Base-by-base conservation (phyloP, 1,140 invertebrate genomes). In the Caerostris extrusa region DNA sequence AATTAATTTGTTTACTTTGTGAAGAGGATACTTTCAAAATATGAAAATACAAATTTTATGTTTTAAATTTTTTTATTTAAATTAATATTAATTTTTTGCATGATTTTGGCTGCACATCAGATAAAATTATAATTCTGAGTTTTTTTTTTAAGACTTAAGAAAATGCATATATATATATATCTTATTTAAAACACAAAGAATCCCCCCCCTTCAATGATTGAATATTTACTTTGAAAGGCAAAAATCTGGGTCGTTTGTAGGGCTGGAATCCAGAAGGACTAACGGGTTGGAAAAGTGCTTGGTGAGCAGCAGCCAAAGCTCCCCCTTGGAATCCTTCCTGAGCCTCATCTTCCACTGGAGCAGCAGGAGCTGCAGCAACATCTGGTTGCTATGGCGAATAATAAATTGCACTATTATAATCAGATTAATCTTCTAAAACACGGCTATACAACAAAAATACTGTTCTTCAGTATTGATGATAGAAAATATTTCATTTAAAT, bases 171-270 rank as follows among this genome's bases (percentile, higher is more conserved):
- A 10, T 14, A 85, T 12, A 81, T 5, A 4, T 34, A 19, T 10
- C 10, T 34, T 81, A 17, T n/a, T 4, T 17, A 53, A 19, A 81
- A 90, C 7, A 34, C 34, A 34, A 34, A 34, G 34, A 34, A 34
- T 34, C 34, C 34, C 34, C 34, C 34, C 34, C 34, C 8, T 64
- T 7, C 3, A 67, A 12, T 67, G 7, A 67, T 67, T n/a, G 34
- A 34, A 34, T 34, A 55, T n/a, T 60, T 81, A 99, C 96, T 85
- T 98, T 97, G 7, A 98, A 96, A 5, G 97, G 97, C 95, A 99
- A 99, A 96, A 98, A 97, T 6, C 97, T 97, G 1, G 99, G 98
- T 69, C 97, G 97, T 14, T 97, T 97, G 95, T 99, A 99, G 0
- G 98, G 98, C 96, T 99, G 98, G 96, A 98, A 95, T 91, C 94